Conservation (phyloP, 2,113 vertebrate species). For the Azemiops feae region DNA sequence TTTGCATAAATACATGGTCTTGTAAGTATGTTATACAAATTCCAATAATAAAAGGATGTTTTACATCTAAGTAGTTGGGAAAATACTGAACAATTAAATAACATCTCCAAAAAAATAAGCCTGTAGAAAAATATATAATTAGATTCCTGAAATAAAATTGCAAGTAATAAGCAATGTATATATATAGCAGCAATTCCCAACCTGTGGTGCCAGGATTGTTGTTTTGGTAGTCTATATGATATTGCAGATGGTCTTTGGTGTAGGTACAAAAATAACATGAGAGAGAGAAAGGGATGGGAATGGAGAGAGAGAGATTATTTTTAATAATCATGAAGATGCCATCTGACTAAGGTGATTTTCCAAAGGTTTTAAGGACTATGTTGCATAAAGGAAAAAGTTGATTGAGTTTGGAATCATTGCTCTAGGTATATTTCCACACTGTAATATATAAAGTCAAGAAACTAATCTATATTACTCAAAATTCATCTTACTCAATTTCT, state of each 20-base stretch:
- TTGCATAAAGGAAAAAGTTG: neutral
- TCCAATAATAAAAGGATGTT: neutral
- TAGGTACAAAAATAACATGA: neutral
- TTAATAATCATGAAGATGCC: neutral
- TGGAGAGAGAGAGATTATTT: neutral
- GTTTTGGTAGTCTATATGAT: neutral
- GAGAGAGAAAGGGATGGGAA: neutral
- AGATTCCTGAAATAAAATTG: neutral
- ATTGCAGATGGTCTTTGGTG: neutral
- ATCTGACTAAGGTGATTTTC: neutral
- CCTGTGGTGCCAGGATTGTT: neutral
- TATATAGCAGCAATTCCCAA: neutral
- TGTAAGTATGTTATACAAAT: fast-evolving
- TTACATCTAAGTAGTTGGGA: neutral
- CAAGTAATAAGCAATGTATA: conserved; percentile 6
- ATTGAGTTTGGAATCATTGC: neutral
- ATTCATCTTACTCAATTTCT: neutral
- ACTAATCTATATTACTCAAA: neutral
- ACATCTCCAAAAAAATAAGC: neutral
- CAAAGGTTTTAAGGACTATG: neutral
- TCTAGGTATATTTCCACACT: neutral
- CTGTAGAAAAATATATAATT: neutral
- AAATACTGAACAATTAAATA: neutral
- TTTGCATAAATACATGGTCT: neutral
- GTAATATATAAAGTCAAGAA: neutral